These are phyloP conservation scores for Zeus faber DNA, from an alignment of 2,113 vertebrate genomes.

Conservation along the genomic window DNA sequence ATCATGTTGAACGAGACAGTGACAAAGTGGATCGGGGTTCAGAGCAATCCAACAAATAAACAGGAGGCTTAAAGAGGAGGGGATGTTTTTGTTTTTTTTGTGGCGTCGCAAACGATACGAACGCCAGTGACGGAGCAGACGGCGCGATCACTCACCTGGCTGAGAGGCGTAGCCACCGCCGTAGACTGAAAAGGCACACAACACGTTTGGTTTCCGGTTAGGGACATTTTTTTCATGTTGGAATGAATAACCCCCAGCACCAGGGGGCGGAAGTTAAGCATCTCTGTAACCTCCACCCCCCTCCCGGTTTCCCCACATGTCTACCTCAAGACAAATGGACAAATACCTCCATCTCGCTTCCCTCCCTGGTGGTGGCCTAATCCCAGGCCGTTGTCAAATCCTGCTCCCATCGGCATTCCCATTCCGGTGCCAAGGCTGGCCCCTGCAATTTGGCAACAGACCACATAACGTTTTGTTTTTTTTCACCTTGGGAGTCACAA, in stretches of 20 bases:
- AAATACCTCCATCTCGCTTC: constrained; percentile 56
- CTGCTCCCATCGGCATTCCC: constrained; percentile 48
- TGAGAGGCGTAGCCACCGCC: constrained; percentile 45
- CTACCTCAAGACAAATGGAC: too few relatives aligned
- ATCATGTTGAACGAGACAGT: constrained; percentile 28
- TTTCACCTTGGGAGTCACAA: too few relatives aligned
- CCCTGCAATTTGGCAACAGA: constrained; percentile 34
- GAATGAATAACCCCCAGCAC: too few relatives aligned
- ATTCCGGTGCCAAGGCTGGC: constrained; percentile 42
- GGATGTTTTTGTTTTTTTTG: not conserved
- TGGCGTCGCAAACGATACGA: not conserved
- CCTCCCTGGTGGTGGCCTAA: constrained; percentile 42
- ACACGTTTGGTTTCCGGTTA: too few relatives aligned
- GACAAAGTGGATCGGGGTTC: constrained; percentile 13
- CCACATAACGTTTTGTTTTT: too few relatives aligned
- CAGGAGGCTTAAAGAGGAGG: not conserved
- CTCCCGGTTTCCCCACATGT: too few relatives aligned
- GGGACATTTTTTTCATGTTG: too few relatives aligned
- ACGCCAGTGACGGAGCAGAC: not conserved
- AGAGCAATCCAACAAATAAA: constrained; percentile 25
- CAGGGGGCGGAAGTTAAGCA: too few relatives aligned
- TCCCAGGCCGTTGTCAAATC: constrained; percentile 51
- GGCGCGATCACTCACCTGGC: constrained; percentile 49
- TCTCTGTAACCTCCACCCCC: too few relatives aligned
- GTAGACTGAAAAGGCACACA: constrained; percentile 45